Base-by-base conservation (phyloP, 2,797 vertebrate genomes). In the Trichosurus vulpecula region DNA sequence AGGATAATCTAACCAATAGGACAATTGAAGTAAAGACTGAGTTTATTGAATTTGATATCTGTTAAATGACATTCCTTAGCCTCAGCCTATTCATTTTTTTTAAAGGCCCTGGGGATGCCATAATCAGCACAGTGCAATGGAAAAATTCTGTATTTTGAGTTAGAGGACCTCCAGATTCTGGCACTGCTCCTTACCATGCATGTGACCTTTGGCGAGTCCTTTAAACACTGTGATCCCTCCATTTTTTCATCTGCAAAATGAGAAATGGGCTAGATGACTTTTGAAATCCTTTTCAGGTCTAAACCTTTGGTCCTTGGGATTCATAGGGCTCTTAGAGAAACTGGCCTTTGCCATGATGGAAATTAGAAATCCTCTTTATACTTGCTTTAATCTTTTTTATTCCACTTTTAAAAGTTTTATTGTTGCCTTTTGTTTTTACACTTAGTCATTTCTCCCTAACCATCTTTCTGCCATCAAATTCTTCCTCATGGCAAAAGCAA, bases 1-100 rank as follows among this genome's bases (percentile, higher is more conserved):
- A 91, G 52, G 58, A 89, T 93, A 74, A 92, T 29, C 56, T 91
- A 94, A 22, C 56, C 52, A 87, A 94, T 95, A 91, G 95, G 74
- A 89, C 29, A 96, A 95, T 92, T 93, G 35, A 92, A 89, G 54
- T 41, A 95, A 96, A 16, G 94, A 54, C 94, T 66, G 13, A 61
- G 58, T 74, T 74, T 19, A 41, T 74, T 74, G 66, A 74, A 74
- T 74, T 74, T 66, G 31, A n/a, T 66, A 19, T 19, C 35, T 66
- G 2, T 66, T n/a, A 35, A 41, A 8, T 74, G n/a, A 74, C 3
- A 41, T 41, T 61, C 29, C 4, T 31, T 31, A 61, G n/a, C 16
- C 16, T 74, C 66, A 74, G n/a, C 31, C 12, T 89, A 11, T 58
- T 89, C 10, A 57, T 57, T 27, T 90, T 96, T 95, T 93, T 95